Percentiles rank a stretch among this genome's conserved stretches.
Conservation (phyloP, 1,140 invertebrate genomes). For the Zaprionus lachaisei region DNA sequence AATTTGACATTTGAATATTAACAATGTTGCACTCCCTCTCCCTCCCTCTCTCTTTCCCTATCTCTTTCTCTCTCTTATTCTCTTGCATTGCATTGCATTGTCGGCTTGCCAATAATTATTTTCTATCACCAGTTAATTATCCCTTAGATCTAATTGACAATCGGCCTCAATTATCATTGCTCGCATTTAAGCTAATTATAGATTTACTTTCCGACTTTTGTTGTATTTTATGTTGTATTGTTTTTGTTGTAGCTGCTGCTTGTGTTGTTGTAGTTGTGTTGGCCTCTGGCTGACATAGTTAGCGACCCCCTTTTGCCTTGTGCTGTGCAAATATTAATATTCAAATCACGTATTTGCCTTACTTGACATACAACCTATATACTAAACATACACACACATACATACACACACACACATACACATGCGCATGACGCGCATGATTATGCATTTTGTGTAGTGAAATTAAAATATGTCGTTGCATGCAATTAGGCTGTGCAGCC, state of each 20-base stretch:
- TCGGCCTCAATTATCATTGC: constrained; percentile 5
- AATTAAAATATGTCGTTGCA: constrained; percentile 67
- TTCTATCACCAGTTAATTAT: constrained; percentile 12
- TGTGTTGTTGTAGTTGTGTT: constrained; percentile 9
- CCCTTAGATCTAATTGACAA: constrained; percentile 15
- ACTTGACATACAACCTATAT: constrained; percentile 46
- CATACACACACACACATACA: constrained; percentile 21
- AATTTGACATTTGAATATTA: background rate
- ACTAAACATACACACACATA: constrained; percentile 15
- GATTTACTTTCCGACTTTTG: constrained; percentile 9
- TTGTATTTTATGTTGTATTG: background rate
- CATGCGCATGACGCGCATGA: constrained; percentile 56
- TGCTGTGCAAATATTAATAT: constrained; percentile 65
- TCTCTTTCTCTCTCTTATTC: background rate
- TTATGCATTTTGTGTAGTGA: constrained; percentile 71
- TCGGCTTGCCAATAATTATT: constrained; percentile 13
- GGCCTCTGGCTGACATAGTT: constrained; percentile 59
- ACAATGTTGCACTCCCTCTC: background rate
- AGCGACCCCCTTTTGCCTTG: constrained; percentile 32
- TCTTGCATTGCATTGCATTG: background rate
- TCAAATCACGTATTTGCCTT: constrained; percentile 75
- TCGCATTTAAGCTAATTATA: constrained; percentile 36
- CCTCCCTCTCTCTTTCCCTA: background rate
- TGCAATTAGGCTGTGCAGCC: constrained; percentile 40
- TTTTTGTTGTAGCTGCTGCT: background rate